A percentile compares a stretch with the other conserved stretches of the same genome.
These are phyloP conservation scores for Heliconius melpomene DNA, from an alignment of 1,140 invertebrate species.

Conservation along the genomic window DNA sequence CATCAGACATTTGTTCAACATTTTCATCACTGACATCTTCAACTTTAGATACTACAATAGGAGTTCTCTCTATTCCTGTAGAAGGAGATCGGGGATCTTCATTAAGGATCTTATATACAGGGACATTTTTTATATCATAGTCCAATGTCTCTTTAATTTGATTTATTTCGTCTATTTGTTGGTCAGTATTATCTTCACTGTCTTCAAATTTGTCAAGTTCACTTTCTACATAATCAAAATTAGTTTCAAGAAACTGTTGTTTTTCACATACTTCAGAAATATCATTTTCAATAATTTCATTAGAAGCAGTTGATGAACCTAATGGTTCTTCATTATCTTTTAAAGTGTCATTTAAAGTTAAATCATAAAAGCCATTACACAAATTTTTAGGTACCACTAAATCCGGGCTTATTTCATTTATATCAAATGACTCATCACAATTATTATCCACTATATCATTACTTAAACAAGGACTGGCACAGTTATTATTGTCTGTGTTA, in stretches of 20 bases:
- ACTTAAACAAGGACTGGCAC: conserved; percentile 59
- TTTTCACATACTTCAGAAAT: conserved; percentile 51
- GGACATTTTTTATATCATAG: conserved; percentile 52
- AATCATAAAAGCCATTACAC: conserved; percentile 65
- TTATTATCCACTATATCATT: conserved; percentile 50
- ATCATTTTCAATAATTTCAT: conserved; percentile 66
- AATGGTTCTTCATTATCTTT: conserved; percentile 65
- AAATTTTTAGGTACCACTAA: conserved; percentile 69
- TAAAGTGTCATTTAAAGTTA: conserved; percentile 62
- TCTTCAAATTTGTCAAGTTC: conserved; percentile 57
- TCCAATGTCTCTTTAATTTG: conserved; percentile 35
- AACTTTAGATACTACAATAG: conserved; percentile 65
- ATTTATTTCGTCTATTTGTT: conserved; percentile 30
- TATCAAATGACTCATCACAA: conserved; percentile 50
- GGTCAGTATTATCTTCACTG: conserved; percentile 39
- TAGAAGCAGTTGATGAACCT: conserved; percentile 70
- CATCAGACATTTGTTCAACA: conserved; percentile 77
- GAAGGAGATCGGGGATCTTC: conserved; percentile 77
- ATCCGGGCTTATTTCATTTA: conserved; percentile 52
- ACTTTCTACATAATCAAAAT: conserved; percentile 77
- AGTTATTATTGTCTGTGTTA: conserved; percentile 49
- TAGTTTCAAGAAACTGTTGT: conserved; percentile 73
- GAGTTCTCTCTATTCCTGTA: conserved; percentile 76
- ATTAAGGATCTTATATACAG: conserved; percentile 60
- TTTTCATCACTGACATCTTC: conserved; percentile 53